Conservation (phyloP, 92 coral and sea anemone genomes). For the Desmophyllum pertusum region DNA sequence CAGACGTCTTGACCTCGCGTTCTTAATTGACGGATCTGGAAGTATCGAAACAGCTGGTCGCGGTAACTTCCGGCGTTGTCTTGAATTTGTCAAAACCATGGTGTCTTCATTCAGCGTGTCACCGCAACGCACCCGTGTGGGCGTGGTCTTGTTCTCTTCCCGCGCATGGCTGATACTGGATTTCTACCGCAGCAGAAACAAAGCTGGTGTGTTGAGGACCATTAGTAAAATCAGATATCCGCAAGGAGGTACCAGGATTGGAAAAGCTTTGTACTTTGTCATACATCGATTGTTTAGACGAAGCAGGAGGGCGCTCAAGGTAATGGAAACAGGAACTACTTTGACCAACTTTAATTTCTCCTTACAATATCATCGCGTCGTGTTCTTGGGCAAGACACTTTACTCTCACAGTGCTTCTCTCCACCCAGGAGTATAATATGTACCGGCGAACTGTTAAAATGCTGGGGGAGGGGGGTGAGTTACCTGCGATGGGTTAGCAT, state of each 20-base stretch:
- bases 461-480: too few species aligned
- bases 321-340: neutral
- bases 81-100: constrained; percentile 66
- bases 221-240: constrained; percentile 74
- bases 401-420: too few species aligned
- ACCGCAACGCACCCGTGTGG: constrained; percentile 52
- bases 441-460: too few species aligned
- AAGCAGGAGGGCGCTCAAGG: constrained; percentile 34
- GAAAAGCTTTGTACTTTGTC: constrained; percentile 64
- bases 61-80: constrained; percentile 78
- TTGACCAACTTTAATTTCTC: neutral
- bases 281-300: constrained; percentile 32
- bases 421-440: too few species aligned
- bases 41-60: constrained; percentile 68
- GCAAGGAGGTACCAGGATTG: constrained; percentile 85
- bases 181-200: constrained; percentile 38
- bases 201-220: constrained; percentile 24
- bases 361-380: too few species aligned
- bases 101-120: constrained; percentile 59
- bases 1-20: constrained; percentile 60
- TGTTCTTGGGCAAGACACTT: too few species aligned
- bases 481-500: too few species aligned
- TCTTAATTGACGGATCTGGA: constrained; percentile 80
- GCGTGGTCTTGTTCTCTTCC: constrained; percentile 60
- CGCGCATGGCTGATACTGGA: constrained; percentile 41